These are phyloP conservation scores for Polypterus bichir DNA, from an alignment of 2,113 vertebrate genomes.

Conservation along the genomic window DNA sequence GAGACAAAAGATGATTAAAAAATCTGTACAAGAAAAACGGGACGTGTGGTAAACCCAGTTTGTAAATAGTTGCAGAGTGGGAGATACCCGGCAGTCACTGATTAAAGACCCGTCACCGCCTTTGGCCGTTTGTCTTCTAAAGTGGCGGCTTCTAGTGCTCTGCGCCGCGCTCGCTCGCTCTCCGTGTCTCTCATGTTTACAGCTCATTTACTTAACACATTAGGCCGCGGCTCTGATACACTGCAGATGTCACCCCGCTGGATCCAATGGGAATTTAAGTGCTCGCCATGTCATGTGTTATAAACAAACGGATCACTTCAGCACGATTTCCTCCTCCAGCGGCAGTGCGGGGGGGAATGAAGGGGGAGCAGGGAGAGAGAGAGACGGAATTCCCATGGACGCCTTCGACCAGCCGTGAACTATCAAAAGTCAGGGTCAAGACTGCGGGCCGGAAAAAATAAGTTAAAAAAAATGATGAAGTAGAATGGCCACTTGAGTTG, in stretches of 20 bases:
- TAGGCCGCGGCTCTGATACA: slow-evolving; percentile 18
- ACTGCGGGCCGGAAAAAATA: background rate
- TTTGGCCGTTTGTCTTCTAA: too few species aligned
- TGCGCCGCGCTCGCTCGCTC: too few species aligned
- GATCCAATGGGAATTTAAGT: slow-evolving; percentile 13
- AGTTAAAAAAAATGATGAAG: background rate
- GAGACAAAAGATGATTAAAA: too few species aligned
- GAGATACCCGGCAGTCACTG: too few species aligned
- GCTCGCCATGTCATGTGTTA: slow-evolving; percentile 22
- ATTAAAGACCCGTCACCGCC: too few species aligned
- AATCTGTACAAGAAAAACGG: too few species aligned
- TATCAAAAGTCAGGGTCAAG: slow-evolving; percentile 12
- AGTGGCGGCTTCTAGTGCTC: too few species aligned
- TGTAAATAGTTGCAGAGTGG: too few species aligned
- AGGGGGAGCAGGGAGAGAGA: slow-evolving; percentile 9
- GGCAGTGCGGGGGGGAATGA: too few species aligned
- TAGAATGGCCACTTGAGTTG: background rate
- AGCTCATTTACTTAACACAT: slow-evolving; percentile 23
- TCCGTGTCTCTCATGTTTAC: slow-evolving; percentile 11
- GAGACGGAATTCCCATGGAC: slow-evolving; percentile 23
- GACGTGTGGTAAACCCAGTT: too few species aligned
- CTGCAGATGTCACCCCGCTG: slow-evolving; percentile 17
- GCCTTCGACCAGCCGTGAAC: slow-evolving; percentile 11
- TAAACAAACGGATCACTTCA: slow-evolving; percentile 21
- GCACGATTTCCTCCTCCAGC: slow-evolving; percentile 26